Conservation (phyloP, 2,113 vertebrate genomes). For the Rhinolophus sinicus region DNA sequence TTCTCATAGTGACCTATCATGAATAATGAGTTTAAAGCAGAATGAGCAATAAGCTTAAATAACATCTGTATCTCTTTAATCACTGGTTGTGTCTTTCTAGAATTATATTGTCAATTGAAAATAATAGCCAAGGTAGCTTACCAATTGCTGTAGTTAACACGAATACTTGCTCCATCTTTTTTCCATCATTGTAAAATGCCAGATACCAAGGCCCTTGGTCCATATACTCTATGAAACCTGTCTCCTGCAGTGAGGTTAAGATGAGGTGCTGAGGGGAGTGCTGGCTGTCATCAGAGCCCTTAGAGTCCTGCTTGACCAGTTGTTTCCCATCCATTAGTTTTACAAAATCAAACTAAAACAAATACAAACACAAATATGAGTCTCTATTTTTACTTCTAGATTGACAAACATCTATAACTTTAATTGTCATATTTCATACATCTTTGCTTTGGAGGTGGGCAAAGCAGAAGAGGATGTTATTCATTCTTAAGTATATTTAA, state of each 20-base stretch:
- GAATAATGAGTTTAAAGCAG: slow-evolving; percentile 27
- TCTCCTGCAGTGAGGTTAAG: slow-evolving; percentile 94
- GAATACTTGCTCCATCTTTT: slow-evolving; percentile 95
- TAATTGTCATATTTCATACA: not conserved
- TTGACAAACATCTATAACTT: not conserved
- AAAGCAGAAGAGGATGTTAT: not conserved
- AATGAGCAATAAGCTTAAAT: slow-evolving; percentile 35
- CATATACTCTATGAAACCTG: slow-evolving; percentile 98
- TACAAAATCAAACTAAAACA: slow-evolving; percentile 97
- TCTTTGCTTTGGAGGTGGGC: not conserved
- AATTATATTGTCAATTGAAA: slow-evolving; percentile 32
- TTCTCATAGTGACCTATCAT: slow-evolving; percentile 20
- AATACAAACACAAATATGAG: slow-evolving; percentile 73
- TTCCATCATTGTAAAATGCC: slow-evolving; percentile 97
- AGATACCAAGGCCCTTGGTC: slow-evolving; percentile 97
- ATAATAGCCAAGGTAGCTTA: slow-evolving; percentile 82
- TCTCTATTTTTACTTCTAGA: not conserved
- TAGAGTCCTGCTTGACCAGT: slow-evolving; percentile 92
- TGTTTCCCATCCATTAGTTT: slow-evolving; percentile 98
- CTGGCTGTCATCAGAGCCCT: slow-evolving; percentile 88
- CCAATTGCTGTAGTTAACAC: slow-evolving; percentile 95
- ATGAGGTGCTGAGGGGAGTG: slow-evolving; percentile 92
- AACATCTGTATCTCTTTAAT: slow-evolving; percentile 6
- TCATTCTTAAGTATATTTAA: slow-evolving; percentile 32
- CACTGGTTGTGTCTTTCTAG: slow-evolving; percentile 25